Percentiles rank a stretch among this genome's conserved stretches.
Evolutionary conservation across 2,888 invertebrate species (phyloP).

Genomic region (Ectobius pallidus): DNA sequence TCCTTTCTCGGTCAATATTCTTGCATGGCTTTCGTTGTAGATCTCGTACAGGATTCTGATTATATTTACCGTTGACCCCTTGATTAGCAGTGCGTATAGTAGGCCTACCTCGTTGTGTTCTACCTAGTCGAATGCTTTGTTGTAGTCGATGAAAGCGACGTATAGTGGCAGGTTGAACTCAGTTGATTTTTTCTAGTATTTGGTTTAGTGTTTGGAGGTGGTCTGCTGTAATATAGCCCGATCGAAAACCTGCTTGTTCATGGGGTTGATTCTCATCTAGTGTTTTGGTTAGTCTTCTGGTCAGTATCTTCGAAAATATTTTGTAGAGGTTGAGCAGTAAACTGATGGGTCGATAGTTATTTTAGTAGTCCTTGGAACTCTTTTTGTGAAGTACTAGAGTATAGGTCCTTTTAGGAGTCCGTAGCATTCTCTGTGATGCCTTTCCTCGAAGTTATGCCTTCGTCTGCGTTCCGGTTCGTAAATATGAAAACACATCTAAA

Average conservation of each 20-base stretch:
- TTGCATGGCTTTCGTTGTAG: neutral
- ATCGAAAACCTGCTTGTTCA: neutral
- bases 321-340: neutral
- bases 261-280: slow-evolving; percentile 1
- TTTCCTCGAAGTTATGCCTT: neutral
- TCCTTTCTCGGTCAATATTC: no score
- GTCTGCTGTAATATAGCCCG: neutral
- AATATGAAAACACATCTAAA: no score
- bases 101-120: no score
- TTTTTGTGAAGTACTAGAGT: neutral
- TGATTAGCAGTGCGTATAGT: no score
- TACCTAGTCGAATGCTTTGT: no score
- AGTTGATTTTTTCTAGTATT: neutral
- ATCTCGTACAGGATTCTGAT: neutral
- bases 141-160: no score
- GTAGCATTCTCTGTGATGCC: neutral
- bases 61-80: no score
- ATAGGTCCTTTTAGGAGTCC: neutral
- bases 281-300: neutral
- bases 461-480: no score
- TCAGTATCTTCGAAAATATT: neutral
- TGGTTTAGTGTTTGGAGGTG: neutral
- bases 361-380: neutral
- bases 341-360: neutral
- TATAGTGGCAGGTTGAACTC: no score